phyloP scores from a whole-genome alignment of 2,113 vertebrate genomes.

The Pelvicachromis taeniatus region DNA sequence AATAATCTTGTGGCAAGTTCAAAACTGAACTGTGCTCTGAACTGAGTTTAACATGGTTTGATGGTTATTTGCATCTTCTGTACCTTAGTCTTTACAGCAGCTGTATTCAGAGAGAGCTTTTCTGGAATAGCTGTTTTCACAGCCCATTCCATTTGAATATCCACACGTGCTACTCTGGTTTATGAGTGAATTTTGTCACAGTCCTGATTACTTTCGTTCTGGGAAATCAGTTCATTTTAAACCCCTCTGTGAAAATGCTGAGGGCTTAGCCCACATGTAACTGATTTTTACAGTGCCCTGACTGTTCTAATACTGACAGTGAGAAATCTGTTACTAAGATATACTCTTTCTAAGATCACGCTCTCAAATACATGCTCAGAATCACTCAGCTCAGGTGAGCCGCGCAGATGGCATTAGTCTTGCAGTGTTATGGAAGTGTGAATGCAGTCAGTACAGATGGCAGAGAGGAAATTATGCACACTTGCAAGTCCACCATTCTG shows the following conservation, averaged over 20 bases:
- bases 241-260: rapidly evolving
- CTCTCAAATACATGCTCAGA: background rate
- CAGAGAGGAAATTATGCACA: conserved; percentile 4
- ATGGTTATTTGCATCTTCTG: background rate
- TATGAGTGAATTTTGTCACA: background rate
- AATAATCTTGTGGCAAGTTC: background rate
- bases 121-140: background rate
- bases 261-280: background rate
- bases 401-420: conserved; percentile 31
- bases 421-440: conserved; percentile 7
- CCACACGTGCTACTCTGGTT: background rate
- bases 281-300: background rate
- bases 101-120: background rate
- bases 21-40: background rate
- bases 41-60: background rate
- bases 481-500: background rate
- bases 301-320: background rate
- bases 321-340: background rate
- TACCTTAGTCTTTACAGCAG: background rate
- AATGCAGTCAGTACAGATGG: conserved; percentile 42
- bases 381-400: conserved; percentile 33
- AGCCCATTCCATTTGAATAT: background rate
- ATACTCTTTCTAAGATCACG: background rate
- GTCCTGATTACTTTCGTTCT: background rate
- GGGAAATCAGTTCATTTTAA: background rate